Evolutionary conservation across 2,113 vertebrate species (phyloP).

Genomic region (Antechinus flavipes): DNA sequence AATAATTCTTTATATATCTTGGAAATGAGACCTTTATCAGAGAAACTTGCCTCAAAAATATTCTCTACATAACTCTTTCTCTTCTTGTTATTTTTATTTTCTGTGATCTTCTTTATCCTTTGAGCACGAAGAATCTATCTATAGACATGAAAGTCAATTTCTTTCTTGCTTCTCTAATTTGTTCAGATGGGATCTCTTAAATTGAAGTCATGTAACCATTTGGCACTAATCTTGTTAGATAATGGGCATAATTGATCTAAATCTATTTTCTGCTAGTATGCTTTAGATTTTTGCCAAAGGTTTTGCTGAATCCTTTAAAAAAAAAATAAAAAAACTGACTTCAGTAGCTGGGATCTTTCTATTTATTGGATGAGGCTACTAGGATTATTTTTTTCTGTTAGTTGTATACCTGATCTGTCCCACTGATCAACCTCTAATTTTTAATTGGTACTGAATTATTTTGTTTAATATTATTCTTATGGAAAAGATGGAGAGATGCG

Average conservation of each 20-base stretch:
- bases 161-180: background rate
- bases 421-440: background rate
- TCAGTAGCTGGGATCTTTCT: background rate
- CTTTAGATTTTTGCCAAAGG: background rate
- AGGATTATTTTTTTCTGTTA: background rate
- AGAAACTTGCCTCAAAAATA: background rate
- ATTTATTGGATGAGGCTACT: background rate
- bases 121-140: background rate
- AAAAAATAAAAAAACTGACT: background rate
- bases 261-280: background rate
- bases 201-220: background rate
- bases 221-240: background rate
- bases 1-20: background rate
- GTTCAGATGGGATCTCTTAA: background rate
- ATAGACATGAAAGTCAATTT: background rate
- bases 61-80: background rate
- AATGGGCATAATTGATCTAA: background rate
- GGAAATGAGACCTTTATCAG: background rate
- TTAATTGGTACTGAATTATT: background rate
- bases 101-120: background rate
- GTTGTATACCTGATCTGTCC: background rate
- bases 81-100: background rate
- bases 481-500: background rate
- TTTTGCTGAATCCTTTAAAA: background rate
- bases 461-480: background rate